Percentiles rank a stretch among this genome's conserved stretches.
phyloP scores from a whole-genome alignment of 2,797 vertebrate genomes.

The Micropoecilia bifurca region DNA sequence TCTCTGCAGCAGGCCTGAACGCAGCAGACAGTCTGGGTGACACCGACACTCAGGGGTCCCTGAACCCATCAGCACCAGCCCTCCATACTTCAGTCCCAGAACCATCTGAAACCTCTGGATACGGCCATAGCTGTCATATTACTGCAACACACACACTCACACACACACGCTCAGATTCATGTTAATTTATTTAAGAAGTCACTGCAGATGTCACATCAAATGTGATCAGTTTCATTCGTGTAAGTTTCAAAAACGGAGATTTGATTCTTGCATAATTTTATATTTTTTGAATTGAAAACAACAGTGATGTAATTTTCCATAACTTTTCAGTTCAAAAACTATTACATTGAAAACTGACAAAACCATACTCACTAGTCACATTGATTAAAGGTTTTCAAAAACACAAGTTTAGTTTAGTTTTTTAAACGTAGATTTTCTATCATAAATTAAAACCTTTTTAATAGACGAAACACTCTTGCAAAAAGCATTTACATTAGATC shows the following conservation, averaged over 20 bases:
- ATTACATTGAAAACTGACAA: neutral
- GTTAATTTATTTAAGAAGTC: constrained; percentile 11
- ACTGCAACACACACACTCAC: neutral
- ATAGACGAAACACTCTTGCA: neutral
- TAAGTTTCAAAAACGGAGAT: constrained; percentile 2
- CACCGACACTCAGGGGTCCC: constrained; percentile 53
- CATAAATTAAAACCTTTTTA: neutral
- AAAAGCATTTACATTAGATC: neutral
- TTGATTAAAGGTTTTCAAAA: neutral
- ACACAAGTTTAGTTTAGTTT: neutral
- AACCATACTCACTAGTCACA: neutral
- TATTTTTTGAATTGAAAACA: neutral
- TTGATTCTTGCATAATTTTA: neutral
- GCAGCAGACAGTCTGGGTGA: constrained; percentile 50
- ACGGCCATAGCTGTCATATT: constrained; percentile 19
- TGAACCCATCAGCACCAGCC: constrained; percentile 55
- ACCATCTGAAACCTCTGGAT: constrained; percentile 36
- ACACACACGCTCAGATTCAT: neutral
- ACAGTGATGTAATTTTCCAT: neutral
- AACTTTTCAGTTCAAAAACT: neutral
- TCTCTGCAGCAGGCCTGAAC: constrained; percentile 52
- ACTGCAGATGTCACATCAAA: constrained; percentile 11
- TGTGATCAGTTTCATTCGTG: constrained; percentile 27
- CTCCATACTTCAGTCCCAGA: constrained; percentile 39
- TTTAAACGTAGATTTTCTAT: neutral